Evolutionary conservation across 2,888 invertebrate species (phyloP), one percentile per base, ranked within the genome.

Genomic region (Aphrophora alni): DNA sequence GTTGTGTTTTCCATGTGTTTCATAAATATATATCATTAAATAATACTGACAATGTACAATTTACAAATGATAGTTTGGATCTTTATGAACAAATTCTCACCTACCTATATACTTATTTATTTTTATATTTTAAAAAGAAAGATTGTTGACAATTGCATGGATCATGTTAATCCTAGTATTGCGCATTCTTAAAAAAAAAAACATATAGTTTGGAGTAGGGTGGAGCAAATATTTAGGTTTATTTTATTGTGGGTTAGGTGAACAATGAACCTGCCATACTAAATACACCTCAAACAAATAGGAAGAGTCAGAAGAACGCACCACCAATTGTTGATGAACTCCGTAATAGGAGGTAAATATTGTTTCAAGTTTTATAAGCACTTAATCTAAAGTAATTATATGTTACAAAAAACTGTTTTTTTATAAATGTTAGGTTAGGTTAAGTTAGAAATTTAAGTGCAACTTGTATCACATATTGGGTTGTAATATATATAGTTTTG

Each of bases 281-380:
- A 70, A 81, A 73, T 10, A 68, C 81, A 12, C 81, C 81, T 28
- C 81, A 81, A 77, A 33, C 78, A 78, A 78, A 70, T 71, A 77
- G 81, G 17, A 81, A 81, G 38, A 81, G 71, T 25, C 68, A 68
- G 68, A 81, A 81, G 77, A 81, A 73, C 38, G 33, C 68, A 4
- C 75, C 81, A 38, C 26, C 27, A 24, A 51, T 51, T 17, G 78
- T 76, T 44, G 81, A 81, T 38, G 81, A 81, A 68, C 78, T 69
- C n/a, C 78, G 81, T 7, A 81, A 73, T 28, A 33, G 77, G 38
- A 81, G 81, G 81, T 81, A 72, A 74, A 12, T 80, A 38, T 14
- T 10, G 25, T 25, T 5, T 5, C 33, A 33, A 33, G 33, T 33
- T 33, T 33, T 33, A 8, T 33, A 5, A 33, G 5, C 8, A 5